phyloP scores from a whole-genome alignment of 1,140 invertebrate genomes.

The Trissolcus basalis region DNA sequence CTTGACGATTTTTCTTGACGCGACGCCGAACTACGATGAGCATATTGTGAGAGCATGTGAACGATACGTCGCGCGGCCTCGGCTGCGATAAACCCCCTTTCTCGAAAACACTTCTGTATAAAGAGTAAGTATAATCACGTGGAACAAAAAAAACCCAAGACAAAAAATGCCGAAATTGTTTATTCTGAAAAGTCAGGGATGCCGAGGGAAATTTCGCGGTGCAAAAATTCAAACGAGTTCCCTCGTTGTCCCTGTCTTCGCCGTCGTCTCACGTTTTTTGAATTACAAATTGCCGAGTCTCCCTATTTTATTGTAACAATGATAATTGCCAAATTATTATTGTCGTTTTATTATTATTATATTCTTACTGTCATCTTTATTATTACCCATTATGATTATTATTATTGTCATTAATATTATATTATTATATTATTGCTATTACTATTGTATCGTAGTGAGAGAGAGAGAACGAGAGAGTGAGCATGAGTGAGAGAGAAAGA shows the following conservation, averaged over 20 bases:
- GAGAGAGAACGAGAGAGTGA: slow-evolving; percentile 16
- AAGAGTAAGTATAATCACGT: slow-evolving; percentile 73
- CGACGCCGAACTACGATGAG: slow-evolving; percentile 29
- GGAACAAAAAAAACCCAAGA: slow-evolving; percentile 44
- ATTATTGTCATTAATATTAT: slow-evolving; percentile 56
- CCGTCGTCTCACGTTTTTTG: slow-evolving; percentile 52
- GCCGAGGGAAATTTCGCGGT: slow-evolving; percentile 40
- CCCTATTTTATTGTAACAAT: slow-evolving; percentile 62
- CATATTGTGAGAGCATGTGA: slow-evolving; percentile 25
- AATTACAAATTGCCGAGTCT: slow-evolving; percentile 33
- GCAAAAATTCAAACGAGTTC: slow-evolving; percentile 53
- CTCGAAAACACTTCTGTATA: slow-evolving; percentile 73
- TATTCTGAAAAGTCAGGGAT: slow-evolving; percentile 45
- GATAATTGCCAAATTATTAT: slow-evolving; percentile 62
- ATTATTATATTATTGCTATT: slow-evolving; percentile 60
- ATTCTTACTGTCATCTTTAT: slow-evolving; percentile 61
- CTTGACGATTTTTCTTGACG: slow-evolving; percentile 1
- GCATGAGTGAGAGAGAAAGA: slow-evolving; percentile 24
- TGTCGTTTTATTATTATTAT: slow-evolving; percentile 64
- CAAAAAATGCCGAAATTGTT: slow-evolving; percentile 1
- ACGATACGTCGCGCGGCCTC: slow-evolving; percentile 44
- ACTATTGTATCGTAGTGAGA: slow-evolving; percentile 60
- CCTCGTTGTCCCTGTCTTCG: slow-evolving; percentile 51
- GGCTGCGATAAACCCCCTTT: slow-evolving; percentile 63
- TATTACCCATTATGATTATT: slow-evolving; percentile 60